Evolutionary conservation across 2,113 vertebrate genomes (phyloP).

Genomic region (Malurus melanocephalus): DNA sequence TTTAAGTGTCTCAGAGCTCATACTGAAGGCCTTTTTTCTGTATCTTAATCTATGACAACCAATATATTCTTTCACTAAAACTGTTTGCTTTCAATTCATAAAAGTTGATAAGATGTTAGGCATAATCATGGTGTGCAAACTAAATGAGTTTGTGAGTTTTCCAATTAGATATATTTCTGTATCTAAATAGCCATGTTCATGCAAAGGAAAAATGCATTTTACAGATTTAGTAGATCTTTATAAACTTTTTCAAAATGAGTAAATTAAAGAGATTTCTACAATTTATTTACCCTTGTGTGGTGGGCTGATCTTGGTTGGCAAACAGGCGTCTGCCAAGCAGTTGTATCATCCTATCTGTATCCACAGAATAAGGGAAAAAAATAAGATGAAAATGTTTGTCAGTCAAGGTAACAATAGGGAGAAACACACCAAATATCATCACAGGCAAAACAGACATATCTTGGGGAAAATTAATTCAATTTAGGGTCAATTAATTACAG

Average conservation of each 20-base stretch:
- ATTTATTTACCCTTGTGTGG: background rate
- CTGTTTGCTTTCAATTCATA: background rate
- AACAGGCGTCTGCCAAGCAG: rapidly evolving
- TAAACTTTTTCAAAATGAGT: background rate
- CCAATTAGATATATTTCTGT: background rate
- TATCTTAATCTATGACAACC: background rate
- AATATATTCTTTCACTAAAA: background rate
- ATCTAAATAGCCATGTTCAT: background rate
- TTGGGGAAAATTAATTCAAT: background rate
- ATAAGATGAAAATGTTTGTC: background rate
- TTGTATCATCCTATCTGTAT: background rate
- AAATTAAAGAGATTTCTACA: background rate
- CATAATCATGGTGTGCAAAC: background rate
- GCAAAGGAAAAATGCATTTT: background rate
- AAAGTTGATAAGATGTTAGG: background rate
- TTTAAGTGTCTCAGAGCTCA: background rate
- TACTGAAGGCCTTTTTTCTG: background rate
- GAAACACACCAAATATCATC: background rate
- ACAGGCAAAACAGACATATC: rapidly evolving
- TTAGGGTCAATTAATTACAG: background rate
- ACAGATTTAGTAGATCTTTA: background rate
- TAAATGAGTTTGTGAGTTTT: background rate
- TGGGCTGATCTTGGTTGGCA: background rate
- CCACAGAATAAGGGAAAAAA: background rate
- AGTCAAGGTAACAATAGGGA: background rate